phyloP scores from a whole-genome alignment of 1,140 invertebrate genomes.

The Maniola jurtina region DNA sequence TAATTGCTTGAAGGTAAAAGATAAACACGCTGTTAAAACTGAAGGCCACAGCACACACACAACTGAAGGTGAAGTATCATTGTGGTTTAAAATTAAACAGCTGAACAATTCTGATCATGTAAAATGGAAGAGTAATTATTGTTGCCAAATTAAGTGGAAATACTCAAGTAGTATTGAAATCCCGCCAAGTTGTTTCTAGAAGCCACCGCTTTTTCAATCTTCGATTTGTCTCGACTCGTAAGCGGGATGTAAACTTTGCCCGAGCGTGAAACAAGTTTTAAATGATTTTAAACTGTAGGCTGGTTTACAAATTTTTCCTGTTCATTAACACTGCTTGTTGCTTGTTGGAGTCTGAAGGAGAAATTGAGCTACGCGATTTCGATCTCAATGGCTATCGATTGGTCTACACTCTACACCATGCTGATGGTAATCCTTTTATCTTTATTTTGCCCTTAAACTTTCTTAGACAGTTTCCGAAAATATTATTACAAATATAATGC shows the following conservation, averaged over 20 bases:
- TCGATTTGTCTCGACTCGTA: conserved; percentile 1
- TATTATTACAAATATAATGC: too few species aligned
- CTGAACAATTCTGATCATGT: neutral
- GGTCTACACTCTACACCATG: too few species aligned
- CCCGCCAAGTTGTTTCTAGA: conserved; percentile 1
- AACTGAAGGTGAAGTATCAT: too few species aligned
- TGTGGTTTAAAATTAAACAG: neutral
- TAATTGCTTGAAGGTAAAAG: too few species aligned
- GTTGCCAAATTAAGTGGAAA: conserved; percentile 2
- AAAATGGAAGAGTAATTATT: neutral
- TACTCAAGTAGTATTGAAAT: conserved; percentile 7
- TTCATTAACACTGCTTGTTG: conserved; percentile 8
- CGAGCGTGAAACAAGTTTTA: conserved; percentile 11
- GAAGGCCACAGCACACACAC: too few species aligned
- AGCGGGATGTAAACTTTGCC: conserved; percentile 7
- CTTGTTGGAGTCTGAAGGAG: neutral
- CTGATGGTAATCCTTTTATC: too few species aligned
- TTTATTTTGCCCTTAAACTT: too few species aligned
- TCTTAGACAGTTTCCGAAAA: too few species aligned
- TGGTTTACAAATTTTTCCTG: conserved; percentile 4
- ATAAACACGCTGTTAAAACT: too few species aligned
- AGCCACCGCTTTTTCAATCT: conserved; percentile 11
- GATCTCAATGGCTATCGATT: neutral
- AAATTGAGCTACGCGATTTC: neutral
- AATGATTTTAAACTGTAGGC: conserved; percentile 10